Conservation (phyloP, 2,797 vertebrate species). For the Coilia nasus region DNA sequence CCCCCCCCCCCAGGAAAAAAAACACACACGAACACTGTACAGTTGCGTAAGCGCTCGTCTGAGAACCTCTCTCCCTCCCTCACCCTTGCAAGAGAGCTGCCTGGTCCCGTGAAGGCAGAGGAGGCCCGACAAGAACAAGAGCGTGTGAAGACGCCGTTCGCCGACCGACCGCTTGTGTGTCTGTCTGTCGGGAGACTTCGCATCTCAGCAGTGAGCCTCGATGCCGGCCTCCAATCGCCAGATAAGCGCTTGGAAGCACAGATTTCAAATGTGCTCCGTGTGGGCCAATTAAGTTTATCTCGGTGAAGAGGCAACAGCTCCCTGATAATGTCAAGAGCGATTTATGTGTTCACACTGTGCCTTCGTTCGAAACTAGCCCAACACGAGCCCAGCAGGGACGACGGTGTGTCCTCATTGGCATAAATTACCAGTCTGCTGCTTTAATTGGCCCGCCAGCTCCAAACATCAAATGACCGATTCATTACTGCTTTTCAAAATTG, state of each 20-base stretch:
- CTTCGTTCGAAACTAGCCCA: slow-evolving; percentile 27
- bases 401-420: slow-evolving; percentile 39
- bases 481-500: slow-evolving; percentile 17
- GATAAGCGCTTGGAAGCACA: slow-evolving; percentile 23
- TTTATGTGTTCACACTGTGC: slow-evolving; percentile 44
- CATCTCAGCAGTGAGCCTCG: slow-evolving; percentile 32
- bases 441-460: slow-evolving; percentile 40
- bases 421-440: slow-evolving; percentile 40
- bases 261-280: slow-evolving; percentile 47
- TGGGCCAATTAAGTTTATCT: slow-evolving; percentile 56
- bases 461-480: slow-evolving; percentile 20
- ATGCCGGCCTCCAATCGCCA: slow-evolving; percentile 31
- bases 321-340: slow-evolving; percentile 57
- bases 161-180: background rate
- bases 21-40: too few relatives aligned
- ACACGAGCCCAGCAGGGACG: slow-evolving; percentile 38
- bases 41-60: slow-evolving; percentile 15
- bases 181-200: background rate
- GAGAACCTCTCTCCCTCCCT: background rate
- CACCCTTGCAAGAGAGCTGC: background rate
- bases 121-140: too few relatives aligned
- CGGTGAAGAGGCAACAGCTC: slow-evolving; percentile 49
- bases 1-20: background rate
- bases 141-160: too few relatives aligned
- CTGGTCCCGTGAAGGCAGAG: background rate